These are phyloP conservation scores for Chymomyza fuscimana DNA, from an alignment of 2,888 invertebrate genomes.

Conservation along the genomic window DNA sequence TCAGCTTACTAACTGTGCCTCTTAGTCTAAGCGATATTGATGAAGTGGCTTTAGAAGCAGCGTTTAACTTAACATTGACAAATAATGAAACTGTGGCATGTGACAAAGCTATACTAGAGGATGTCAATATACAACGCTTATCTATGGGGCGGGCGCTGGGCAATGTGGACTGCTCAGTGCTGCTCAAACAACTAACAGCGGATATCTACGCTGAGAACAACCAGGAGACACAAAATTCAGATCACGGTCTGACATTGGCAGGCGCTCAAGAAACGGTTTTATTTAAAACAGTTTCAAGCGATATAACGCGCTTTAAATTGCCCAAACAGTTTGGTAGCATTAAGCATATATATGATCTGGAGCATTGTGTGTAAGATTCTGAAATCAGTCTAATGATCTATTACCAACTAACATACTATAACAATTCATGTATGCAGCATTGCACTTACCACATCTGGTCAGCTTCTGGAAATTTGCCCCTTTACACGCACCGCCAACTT, in stretches of 20 bases:
- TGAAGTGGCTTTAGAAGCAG: slow-evolving; percentile 64
- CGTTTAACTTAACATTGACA: slow-evolving; percentile 63
- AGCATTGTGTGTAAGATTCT: slow-evolving; percentile 72
- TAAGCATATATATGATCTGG: slow-evolving; percentile 73
- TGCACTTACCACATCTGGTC: slow-evolving; percentile 73
- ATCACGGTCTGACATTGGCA: slow-evolving; percentile 44
- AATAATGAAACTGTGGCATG: slow-evolving; percentile 68
- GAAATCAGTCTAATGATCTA: background rate
- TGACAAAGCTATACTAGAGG: slow-evolving; percentile 66
- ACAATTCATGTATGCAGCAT: slow-evolving; percentile 53
- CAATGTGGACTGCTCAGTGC: slow-evolving; percentile 47
- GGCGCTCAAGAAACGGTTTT: slow-evolving; percentile 53
- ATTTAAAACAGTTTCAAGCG: slow-evolving; percentile 53
- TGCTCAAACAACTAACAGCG: slow-evolving; percentile 35
- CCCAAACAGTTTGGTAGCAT: slow-evolving; percentile 66
- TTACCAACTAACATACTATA: background rate
- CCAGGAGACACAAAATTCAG: slow-evolving; percentile 22
- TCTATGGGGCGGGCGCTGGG: slow-evolving; percentile 49
- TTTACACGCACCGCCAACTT: slow-evolving; percentile 64
- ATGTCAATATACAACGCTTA: slow-evolving; percentile 62
- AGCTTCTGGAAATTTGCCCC: slow-evolving; percentile 76
- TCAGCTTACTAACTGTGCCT: background rate
- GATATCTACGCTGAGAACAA: slow-evolving; percentile 50
- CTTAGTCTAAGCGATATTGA: slow-evolving; percentile 72
- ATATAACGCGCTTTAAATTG: slow-evolving; percentile 56